Conservation (phyloP, 2,113 vertebrate genomes). For the Percopsis transmontana region DNA sequence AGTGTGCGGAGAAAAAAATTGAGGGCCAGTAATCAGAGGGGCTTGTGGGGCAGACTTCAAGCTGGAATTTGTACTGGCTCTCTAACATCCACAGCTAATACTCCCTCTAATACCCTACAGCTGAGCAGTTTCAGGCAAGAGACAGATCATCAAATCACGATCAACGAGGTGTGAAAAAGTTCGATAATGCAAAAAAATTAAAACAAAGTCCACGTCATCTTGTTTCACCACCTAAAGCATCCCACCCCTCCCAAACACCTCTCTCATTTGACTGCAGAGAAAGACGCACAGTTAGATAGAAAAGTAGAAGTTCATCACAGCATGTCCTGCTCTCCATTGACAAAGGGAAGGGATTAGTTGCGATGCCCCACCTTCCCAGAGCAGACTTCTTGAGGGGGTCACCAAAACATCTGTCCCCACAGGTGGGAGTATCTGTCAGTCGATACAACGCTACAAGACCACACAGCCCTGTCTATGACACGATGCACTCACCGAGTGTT, state of each 20-base stretch:
- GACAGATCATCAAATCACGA: slow-evolving; percentile 45
- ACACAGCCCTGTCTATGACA: no score
- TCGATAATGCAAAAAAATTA: slow-evolving; percentile 32
- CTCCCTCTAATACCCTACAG: slow-evolving; percentile 37
- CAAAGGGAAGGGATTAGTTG: not conserved
- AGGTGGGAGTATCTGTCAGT: not conserved
- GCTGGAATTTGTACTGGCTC: slow-evolving; percentile 11
- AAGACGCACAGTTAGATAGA: slow-evolving; percentile 18
- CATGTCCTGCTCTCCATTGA: slow-evolving; percentile 15
- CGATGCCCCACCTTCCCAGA: not conserved
- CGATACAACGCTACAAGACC: no score
- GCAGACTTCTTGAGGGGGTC: not conserved
- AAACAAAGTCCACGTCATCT: slow-evolving; percentile 9
- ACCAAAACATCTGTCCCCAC: slow-evolving; percentile 17
- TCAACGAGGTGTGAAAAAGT: slow-evolving; percentile 48
- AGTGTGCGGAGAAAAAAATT: slow-evolving; percentile 2
- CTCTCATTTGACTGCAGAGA: slow-evolving; percentile 4
- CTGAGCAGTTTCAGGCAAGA: slow-evolving; percentile 43
- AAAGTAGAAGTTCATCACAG: slow-evolving; percentile 33
- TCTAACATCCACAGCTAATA: slow-evolving; percentile 22
- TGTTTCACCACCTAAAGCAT: slow-evolving; percentile 23
- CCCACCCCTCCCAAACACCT: not conserved
- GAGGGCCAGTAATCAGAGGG: slow-evolving; percentile 2
- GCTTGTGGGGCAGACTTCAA: slow-evolving; percentile 23
- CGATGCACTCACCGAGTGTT: not conserved